phyloP scores from a whole-genome alignment of 35 echinoderm and acorn worm species.

The Patiria miniata region DNA sequence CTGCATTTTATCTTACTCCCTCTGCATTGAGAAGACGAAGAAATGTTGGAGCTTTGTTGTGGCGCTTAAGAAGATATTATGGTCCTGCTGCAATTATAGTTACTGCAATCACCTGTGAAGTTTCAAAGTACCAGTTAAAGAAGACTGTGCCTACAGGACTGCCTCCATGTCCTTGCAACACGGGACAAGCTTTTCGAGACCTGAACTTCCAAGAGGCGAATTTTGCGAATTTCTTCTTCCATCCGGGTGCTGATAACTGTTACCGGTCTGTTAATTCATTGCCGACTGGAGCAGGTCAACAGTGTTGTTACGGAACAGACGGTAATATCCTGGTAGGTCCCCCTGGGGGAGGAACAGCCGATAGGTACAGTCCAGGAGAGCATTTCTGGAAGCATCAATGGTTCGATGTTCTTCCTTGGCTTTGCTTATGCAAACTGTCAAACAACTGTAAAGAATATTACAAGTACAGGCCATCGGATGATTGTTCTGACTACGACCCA shows the following conservation, averaged over 20 bases:
- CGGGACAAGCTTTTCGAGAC: slow-evolving; percentile 30
- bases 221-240: neutral
- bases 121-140: neutral
- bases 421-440: slow-evolving; percentile 44
- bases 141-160: neutral
- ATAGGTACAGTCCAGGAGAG: slow-evolving; percentile 29
- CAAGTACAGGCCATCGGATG: slow-evolving; percentile 50
- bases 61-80: neutral
- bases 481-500: slow-evolving; percentile 46
- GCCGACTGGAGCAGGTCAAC: slow-evolving; percentile 33
- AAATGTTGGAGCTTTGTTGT: neutral
- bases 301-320: slow-evolving; percentile 65
- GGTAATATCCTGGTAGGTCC: slow-evolving; percentile 47
- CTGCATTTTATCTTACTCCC: slow-evolving; percentile 16
- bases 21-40: neutral
- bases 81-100: neutral
- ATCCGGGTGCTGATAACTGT: slow-evolving; percentile 41
- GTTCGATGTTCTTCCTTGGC: slow-evolving; percentile 63
- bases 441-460: slow-evolving; percentile 50
- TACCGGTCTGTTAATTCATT: slow-evolving; percentile 16
- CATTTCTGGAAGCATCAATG: slow-evolving; percentile 25
- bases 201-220: slow-evolving; percentile 7
- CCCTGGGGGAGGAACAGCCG: slow-evolving; percentile 42
- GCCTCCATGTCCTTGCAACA: slow-evolving; percentile 50
- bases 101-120: neutral